Percentiles rank a stretch among this genome's conserved stretches.
phyloP scores from a whole-genome alignment of 1,140 invertebrate genomes.

The Scaptomyza hsui region DNA sequence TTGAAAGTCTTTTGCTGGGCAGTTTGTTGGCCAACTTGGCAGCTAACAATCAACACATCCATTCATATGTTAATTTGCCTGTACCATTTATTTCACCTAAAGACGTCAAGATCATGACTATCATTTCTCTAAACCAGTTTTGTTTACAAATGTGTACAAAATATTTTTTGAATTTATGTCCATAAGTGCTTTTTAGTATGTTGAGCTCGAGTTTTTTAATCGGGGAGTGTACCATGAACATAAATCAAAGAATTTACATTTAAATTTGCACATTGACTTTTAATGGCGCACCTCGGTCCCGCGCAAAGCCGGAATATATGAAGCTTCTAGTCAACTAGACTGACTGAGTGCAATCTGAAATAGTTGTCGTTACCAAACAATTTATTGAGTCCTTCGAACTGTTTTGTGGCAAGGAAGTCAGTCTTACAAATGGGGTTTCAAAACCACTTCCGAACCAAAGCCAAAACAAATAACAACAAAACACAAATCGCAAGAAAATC shows the following conservation, averaged over 20 bases:
- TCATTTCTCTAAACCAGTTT: slow-evolving; percentile 32
- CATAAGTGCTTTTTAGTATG: not conserved
- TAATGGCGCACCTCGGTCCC: too few relatives aligned
- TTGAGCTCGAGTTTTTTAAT: not conserved
- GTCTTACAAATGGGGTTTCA: slow-evolving; percentile 1
- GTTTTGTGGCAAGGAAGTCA: slow-evolving; percentile 15
- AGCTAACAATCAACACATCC: slow-evolving; percentile 20
- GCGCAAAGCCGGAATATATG: too few relatives aligned
- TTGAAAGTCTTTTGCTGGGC: slow-evolving; percentile 36
- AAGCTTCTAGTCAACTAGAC: too few relatives aligned
- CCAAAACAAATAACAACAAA: slow-evolving; percentile 36
- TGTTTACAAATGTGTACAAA: slow-evolving; percentile 1
- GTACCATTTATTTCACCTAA: slow-evolving; percentile 41
- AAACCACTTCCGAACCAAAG: slow-evolving; percentile 40
- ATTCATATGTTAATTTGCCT: slow-evolving; percentile 65
- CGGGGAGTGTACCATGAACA: not conserved
- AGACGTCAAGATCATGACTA: not conserved
- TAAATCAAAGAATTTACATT: not conserved
- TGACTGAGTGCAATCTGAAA: slow-evolving; percentile 52
- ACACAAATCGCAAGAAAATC: slow-evolving; percentile 55
- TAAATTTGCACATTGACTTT: not conserved
- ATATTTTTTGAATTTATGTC: not conserved
- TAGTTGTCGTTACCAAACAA: slow-evolving; percentile 40
- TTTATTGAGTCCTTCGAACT: slow-evolving; percentile 60
- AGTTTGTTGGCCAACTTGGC: slow-evolving; percentile 28